Conservation (phyloP, 2,888 invertebrate species). For the Drosophila ezoana region DNA sequence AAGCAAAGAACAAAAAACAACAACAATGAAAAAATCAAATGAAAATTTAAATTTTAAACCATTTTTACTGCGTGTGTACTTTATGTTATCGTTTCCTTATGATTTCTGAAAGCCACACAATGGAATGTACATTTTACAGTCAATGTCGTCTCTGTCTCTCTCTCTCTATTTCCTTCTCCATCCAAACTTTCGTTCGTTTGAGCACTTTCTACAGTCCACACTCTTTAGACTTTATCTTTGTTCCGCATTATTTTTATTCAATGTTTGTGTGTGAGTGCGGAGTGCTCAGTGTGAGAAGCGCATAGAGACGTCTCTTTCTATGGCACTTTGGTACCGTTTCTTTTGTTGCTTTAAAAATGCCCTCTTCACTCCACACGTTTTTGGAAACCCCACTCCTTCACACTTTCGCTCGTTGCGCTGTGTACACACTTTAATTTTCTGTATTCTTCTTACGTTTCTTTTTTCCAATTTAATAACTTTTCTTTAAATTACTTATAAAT, state of each 20-base stretch:
- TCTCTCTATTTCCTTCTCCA: conserved; percentile 15
- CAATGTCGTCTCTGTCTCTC: conserved; percentile 44
- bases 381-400: conserved; percentile 23
- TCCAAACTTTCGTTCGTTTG: conserved; percentile 27
- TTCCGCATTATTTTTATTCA: conserved; percentile 50
- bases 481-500: conserved; percentile 56
- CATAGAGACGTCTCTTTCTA: conserved; percentile 8
- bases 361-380: conserved; percentile 24
- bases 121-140: conserved; percentile 54
- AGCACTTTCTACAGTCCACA: conserved; percentile 52
- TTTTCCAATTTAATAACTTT: conserved; percentile 16
- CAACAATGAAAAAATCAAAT: conserved; percentile 11
- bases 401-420: conserved; percentile 35
- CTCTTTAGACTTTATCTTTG: conserved; percentile 33
- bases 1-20: conserved; percentile 65
- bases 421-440: conserved; percentile 32
- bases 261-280: conserved; percentile 43
- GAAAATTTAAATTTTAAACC: conserved; percentile 22
- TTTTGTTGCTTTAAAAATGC: conserved; percentile 36
- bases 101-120: conserved; percentile 27
- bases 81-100: conserved; percentile 42
- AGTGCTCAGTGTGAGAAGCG: conserved; percentile 14
- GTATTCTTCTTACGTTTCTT: conserved; percentile 38
- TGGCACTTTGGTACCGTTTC: conserved; percentile 21
- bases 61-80: conserved; percentile 52